Base-by-base conservation (phyloP, 2,888 invertebrate genomes). In the Lasioglossum leucozonium region DNA sequence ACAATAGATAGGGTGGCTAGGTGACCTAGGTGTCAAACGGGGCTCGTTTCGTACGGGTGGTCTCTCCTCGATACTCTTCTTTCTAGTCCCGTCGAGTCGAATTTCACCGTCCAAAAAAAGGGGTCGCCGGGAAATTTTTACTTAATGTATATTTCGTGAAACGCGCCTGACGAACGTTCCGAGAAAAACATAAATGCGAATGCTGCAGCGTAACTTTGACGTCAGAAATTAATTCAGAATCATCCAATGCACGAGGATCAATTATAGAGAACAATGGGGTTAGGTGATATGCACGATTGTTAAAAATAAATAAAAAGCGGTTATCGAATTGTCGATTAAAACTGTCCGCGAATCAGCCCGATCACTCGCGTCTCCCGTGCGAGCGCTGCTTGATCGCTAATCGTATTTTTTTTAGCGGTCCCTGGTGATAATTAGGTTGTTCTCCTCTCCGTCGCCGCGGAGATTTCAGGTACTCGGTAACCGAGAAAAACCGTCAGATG, bases 1-100 rank as follows among this genome's bases (percentile, higher is more conserved):
- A 92, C 90, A 92, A 92, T 92, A 82, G 87, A 75, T 84, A 75
- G 85, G 80, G 86, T 88, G 87, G 86, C 85, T 87, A 86, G 91
- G 87, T 90, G 88, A 92, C 91, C 89, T 89, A 87, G 91, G 92
- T 93, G 94, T 93, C 93, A 93, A 93, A 92, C 92, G 92, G 91
- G 88, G 91, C 92, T 91, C 90, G 90, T 91, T 91, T 91, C 91
- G 90, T 92, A 89, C 89, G 91, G 92, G 91, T 93, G 90, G 91
- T 88, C 91, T 81, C 84, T 65, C 51, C 81, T 86, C 89, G 86
- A 86, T 86, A 84, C 89, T 90, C 87, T 90, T 80, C 84, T 18
- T 55, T 76, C 79, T 77, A 87, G 76, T 87, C 81, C 86, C 81
- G 82, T 83, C 88, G 80, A 87, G 77, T 85, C 83, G 77, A 62